Evolutionary conservation across 2,888 invertebrate species (phyloP).

Genomic region (Cryptocephalus moraei): DNA sequence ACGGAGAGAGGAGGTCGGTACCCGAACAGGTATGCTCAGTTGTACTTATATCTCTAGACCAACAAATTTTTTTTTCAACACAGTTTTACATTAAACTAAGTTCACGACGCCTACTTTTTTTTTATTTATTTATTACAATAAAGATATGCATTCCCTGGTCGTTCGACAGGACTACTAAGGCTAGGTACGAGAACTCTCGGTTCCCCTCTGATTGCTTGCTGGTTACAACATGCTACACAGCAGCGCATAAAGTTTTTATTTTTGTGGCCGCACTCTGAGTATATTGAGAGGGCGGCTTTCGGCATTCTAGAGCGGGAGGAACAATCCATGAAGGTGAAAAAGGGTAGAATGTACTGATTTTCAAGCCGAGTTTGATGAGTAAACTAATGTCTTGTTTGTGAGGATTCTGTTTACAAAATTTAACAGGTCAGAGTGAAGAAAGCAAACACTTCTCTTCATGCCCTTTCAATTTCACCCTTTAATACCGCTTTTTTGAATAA

Average conservation of each 20-base stretch:
- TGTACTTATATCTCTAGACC: slow-evolving; percentile 36
- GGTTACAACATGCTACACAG: slow-evolving; percentile 21
- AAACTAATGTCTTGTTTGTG: no score
- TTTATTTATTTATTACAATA: slow-evolving; percentile 31
- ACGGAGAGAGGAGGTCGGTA: slow-evolving; percentile 1
- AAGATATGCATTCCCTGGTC: slow-evolving; percentile 40
- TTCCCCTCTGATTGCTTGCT: slow-evolving; percentile 25
- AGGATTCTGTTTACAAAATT: no score
- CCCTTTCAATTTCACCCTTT: no score
- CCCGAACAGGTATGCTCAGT: slow-evolving; percentile 9
- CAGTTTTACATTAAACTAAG: slow-evolving; percentile 38
- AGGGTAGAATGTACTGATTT: no score
- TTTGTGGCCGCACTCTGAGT: slow-evolving; percentile 7
- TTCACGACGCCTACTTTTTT: slow-evolving; percentile 31
- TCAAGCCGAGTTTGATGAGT: no score
- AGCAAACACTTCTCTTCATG: no score
- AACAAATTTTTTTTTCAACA: slow-evolving; percentile 35
- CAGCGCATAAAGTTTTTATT: slow-evolving; percentile 15
- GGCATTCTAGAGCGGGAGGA: slow-evolving; percentile 8
- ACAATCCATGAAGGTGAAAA: neutral
- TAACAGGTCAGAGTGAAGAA: no score
- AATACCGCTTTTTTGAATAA: no score
- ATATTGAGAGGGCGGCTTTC: slow-evolving; percentile 7
- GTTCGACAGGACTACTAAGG: slow-evolving; percentile 38
- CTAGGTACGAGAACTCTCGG: slow-evolving; percentile 26